Base-by-base conservation (phyloP, 1,140 invertebrate species). In the Acromyrmex heyeri region DNA sequence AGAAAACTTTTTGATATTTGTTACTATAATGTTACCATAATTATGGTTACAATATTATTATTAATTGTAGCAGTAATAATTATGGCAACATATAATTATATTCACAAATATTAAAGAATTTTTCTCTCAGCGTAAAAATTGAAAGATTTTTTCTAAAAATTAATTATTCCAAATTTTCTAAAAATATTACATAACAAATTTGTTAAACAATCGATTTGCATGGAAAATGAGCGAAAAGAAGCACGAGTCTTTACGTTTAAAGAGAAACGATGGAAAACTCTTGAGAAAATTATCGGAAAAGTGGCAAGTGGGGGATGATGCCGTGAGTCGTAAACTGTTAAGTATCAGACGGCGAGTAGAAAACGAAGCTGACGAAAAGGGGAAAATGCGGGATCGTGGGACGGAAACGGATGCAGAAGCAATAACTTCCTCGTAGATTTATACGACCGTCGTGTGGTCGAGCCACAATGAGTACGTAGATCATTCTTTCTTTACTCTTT, bases 321-420 rank as follows among this genome's bases (percentile, higher is more conserved):
- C 92, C 91, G 93, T 88, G 88, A 87, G 91, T 94, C 94, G 93
- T 95, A 95, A 95, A 94, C 88, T 90, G 91, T 92, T 93, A 94
- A 95, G 92, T 93, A 90, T 87, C 87, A 86, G 88, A 34, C 88
- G 44, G 64, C 81, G 86, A 91, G 88, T 88, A 90, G 62, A 44
- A 67, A 85, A 73, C 61, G 34, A 86, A 64, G 81, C 67, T 61
- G 87, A 83, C 69, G 65, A 64, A 90, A 89, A 85, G 88, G 86
- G 81, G 87, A 79, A 91, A 91, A 90, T 75, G 92, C 57, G 83
- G 86, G 92, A 89, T 88, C 93, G 91, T 92, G 93, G 92, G 93
- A 93, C 93, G 93, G 93, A 94, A 94, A 85, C 93, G 93, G 93
- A 94, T 94, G 93, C 91, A 91, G 91, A 87, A 87, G 91, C 92